Evolutionary conservation across 2,888 invertebrate species (phyloP).

Genomic region (Venusia cambrica): DNA sequence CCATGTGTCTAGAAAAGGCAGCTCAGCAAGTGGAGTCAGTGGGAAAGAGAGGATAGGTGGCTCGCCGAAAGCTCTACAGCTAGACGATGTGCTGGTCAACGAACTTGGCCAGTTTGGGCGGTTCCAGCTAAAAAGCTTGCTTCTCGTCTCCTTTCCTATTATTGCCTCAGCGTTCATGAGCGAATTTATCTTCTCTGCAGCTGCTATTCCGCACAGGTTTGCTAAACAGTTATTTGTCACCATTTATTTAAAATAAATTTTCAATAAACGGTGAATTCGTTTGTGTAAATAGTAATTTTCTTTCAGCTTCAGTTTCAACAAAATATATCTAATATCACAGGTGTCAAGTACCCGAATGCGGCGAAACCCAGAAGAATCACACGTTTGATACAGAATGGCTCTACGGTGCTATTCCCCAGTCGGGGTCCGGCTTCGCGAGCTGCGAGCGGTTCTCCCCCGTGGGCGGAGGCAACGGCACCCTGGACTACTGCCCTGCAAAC

Average conservation of each 20-base stretch:
- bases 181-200: constrained; percentile 87
- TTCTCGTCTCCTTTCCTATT: constrained; percentile 82
- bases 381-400: constrained; percentile 65
- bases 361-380: constrained; percentile 47
- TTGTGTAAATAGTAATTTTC: too few relatives aligned
- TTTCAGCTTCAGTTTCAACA: too few relatives aligned
- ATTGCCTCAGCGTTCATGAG: constrained; percentile 84
- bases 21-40: constrained; percentile 9
- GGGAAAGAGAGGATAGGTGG: constrained; percentile 22
- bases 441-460: constrained; percentile 62
- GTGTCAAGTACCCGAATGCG: constrained; percentile 78
- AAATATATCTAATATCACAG: too few relatives aligned
- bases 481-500: constrained; percentile 49
- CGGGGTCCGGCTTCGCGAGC: constrained; percentile 50
- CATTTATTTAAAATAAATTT: too few relatives aligned
- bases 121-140: constrained; percentile 82
- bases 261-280: too few relatives aligned
- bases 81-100: constrained; percentile 75
- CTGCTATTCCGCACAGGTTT: constrained; percentile 86
- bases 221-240: too few relatives aligned
- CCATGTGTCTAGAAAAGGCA: constrained; percentile 24
- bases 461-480: constrained; percentile 39
- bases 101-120: constrained; percentile 84
- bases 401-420: constrained; percentile 59
- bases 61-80: constrained; percentile 43